These are phyloP conservation scores for Sinocyclocheilus anophthalmus DNA, from an alignment of 2,113 vertebrate species.

Conservation along the genomic window DNA sequence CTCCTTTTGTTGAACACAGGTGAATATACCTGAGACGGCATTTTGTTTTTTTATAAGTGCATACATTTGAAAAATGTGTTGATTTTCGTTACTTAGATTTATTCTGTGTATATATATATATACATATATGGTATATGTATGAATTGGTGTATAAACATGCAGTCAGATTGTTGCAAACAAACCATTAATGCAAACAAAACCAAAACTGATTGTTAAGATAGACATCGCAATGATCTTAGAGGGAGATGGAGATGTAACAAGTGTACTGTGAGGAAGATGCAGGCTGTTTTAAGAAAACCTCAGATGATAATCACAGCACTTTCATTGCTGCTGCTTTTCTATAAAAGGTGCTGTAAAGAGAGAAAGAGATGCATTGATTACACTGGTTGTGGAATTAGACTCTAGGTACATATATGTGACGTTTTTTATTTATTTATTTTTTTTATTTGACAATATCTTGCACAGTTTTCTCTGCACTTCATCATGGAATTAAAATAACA, in stretches of 20 bases:
- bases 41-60: background rate
- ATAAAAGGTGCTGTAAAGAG: background rate
- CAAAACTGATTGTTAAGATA: background rate
- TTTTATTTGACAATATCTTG: background rate
- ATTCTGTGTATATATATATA: too few relatives aligned
- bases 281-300: background rate
- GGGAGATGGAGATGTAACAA: background rate
- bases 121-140: background rate
- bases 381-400: background rate
- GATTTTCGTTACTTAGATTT: too few relatives aligned
- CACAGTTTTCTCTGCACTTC: background rate
- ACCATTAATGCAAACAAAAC: background rate
- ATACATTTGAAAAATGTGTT: background rate
- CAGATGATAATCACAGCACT: background rate
- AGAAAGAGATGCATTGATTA: background rate
- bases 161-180: background rate
- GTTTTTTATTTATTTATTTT: background rate
- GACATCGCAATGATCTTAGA: background rate
- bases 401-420: background rate
- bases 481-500: constrained; percentile 20
- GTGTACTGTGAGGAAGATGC: background rate
- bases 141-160: background rate
- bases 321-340: background rate
- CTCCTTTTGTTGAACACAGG: background rate
- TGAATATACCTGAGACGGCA: background rate